These are phyloP conservation scores for Oligia strigilis DNA, from an alignment of 2,888 invertebrate species.

Conservation along the genomic window DNA sequence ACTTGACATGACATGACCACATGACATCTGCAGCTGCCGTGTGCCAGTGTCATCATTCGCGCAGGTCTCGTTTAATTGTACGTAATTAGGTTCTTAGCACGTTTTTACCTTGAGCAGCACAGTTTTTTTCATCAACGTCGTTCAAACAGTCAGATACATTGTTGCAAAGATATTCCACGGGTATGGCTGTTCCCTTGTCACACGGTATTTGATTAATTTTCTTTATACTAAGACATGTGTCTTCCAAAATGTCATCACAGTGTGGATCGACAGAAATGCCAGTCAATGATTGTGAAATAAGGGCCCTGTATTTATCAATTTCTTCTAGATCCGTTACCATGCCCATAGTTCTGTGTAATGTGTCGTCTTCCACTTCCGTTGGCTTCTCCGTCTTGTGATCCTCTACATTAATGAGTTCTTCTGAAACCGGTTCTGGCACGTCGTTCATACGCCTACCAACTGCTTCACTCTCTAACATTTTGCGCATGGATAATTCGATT, in stretches of 20 bases:
- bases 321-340: conserved; percentile 40
- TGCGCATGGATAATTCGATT: conserved; percentile 64
- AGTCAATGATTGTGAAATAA: conserved; percentile 50
- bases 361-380: neutral
- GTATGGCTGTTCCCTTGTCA: conserved; percentile 68
- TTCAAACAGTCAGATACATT: conserved; percentile 77
- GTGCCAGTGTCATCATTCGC: too few relatives aligned
- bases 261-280: conserved; percentile 39
- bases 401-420: neutral
- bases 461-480: conserved; percentile 31
- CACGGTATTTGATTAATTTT: conserved; percentile 76
- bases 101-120: conserved; percentile 75
- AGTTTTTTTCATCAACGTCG: conserved; percentile 79
- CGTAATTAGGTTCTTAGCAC: neutral
- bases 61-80: neutral
- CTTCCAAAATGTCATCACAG: conserved; percentile 67
- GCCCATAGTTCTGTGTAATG: conserved; percentile 4
- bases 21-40: neutral
- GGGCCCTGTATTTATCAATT: conserved; percentile 46
- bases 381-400: neutral
- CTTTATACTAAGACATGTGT: conserved; percentile 74
- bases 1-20: neutral
- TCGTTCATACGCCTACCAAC: conserved; percentile 41
- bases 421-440: conserved; percentile 8
- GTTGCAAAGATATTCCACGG: conserved; percentile 79